Evolutionary conservation across 2,888 invertebrate genomes (phyloP).

Genomic region (Pollenia labialis): DNA sequence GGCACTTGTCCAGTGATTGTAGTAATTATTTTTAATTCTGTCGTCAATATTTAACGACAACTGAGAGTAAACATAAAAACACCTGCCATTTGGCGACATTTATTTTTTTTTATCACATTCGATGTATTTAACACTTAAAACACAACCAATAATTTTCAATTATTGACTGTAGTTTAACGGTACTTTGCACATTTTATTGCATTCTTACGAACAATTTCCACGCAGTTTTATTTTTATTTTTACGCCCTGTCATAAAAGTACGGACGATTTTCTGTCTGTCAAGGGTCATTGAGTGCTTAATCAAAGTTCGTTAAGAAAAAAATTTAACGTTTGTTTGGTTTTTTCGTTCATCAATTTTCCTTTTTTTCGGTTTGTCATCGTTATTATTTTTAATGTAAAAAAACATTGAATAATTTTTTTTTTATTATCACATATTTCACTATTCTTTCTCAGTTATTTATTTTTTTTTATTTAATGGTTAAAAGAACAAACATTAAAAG

Average conservation of each 20-base stretch:
- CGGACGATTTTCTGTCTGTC: background rate
- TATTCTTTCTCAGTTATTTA: background rate
- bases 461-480: constrained; percentile 15
- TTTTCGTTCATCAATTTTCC: constrained; percentile 8
- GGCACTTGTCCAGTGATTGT: background rate
- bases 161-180: constrained; percentile 38
- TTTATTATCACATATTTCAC: background rate
- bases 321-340: constrained; percentile 1
- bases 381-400: constrained; percentile 20
- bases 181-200: constrained; percentile 54
- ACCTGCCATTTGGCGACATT: constrained; percentile 34
- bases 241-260: background rate
- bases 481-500: constrained; percentile 39
- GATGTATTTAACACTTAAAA: constrained; percentile 40
- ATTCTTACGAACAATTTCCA: constrained; percentile 29
- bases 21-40: constrained; percentile 23
- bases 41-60: background rate
- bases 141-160: constrained; percentile 53
- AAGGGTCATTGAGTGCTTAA: constrained; percentile 56
- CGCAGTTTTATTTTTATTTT: constrained; percentile 1
- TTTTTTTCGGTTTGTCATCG: background rate
- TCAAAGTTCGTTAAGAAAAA: constrained; percentile 24
- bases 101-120: constrained; percentile 36
- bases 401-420: constrained; percentile 39
- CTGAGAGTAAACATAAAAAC: background rate